Base-by-base conservation (phyloP, 2,888 invertebrate species). In the Macrosiphum euphorbiae region DNA sequence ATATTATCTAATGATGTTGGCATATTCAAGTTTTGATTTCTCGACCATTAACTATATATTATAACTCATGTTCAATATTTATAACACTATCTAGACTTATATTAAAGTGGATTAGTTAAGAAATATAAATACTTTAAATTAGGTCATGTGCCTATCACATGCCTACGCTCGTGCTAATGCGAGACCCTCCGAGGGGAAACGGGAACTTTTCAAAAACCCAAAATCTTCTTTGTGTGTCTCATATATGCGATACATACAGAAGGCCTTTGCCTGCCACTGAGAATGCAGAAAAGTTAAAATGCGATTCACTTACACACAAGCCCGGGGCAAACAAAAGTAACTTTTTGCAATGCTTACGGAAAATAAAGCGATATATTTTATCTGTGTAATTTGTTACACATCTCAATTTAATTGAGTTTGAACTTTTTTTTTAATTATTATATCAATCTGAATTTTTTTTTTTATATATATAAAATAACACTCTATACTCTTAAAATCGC, bases 241-340 rank as follows among this genome's bases (percentile, higher is more conserved):
- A 50, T 47, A 52, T 86, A 52, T 35, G 0, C 35, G 35, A 58
- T 41, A 13, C 41, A 16, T 90, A 78, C 3, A 41, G 67, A 78
- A 78, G 90, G 11, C 35, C 11, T 90, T 90, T 90, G 11, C 50
- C 35, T 24, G 1, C 5, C 67, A 35, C 35, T 16, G 78, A 88
- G 41, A 88, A 88, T 88, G 41, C 58, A 50, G 41, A 90, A 44
- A 85, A 90, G 35, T 52, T 88, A 50, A 78, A 41, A 35, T 50
- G 41, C 41, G 35, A 78, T 52, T 78, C 58, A 88, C 35, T 78
- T 78, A 78, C 55, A 88, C 26, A 44, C 58, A 26, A 35, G 88
- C 16, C 13, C 52, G 24, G 8, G n/a, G 50, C 24, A 90, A 88
- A 85, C 85, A 44, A 41, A 78, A 78, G 20, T 28, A 85, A 91